phyloP scores from a whole-genome alignment of 2,797 vertebrate genomes.

The Benthosema pterotum region DNA sequence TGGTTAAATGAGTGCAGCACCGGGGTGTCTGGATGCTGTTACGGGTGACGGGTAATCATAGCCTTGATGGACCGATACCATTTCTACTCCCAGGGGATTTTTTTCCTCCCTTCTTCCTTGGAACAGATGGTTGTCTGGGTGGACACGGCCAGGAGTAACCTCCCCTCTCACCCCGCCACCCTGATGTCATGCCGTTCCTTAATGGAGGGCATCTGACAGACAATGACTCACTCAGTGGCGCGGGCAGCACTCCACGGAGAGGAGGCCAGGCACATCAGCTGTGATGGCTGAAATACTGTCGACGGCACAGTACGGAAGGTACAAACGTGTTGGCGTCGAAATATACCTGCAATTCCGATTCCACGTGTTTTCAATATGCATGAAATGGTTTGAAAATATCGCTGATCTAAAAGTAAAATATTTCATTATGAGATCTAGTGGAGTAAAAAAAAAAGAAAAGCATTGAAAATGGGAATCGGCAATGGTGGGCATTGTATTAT shows the following conservation, averaged over 20 bases:
- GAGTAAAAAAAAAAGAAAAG: no score
- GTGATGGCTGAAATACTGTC: background rate
- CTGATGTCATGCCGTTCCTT: background rate
- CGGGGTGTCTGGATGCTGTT: background rate
- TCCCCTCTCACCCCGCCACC: background rate
- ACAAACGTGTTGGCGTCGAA: no score
- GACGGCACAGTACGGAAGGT: no score
- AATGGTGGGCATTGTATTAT: no score
- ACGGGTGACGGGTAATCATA: background rate
- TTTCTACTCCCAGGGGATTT: background rate
- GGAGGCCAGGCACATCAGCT: background rate
- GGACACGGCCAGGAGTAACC: background rate
- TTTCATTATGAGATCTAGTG: no score
- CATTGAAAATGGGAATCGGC: no score
- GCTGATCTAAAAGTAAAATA: no score
- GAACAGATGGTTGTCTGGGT: conserved; percentile 7
- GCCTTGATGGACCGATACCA: background rate
- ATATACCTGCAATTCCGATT: no score
- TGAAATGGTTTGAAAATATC: no score
- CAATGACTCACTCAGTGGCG: background rate
- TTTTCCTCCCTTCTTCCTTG: no score
- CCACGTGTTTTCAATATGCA: no score
- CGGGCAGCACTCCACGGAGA: background rate
- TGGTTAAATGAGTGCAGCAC: background rate
- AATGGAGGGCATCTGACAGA: background rate